Conservation (phyloP, 2,797 vertebrate genomes). For the Ctenopoma kingsleyae region DNA sequence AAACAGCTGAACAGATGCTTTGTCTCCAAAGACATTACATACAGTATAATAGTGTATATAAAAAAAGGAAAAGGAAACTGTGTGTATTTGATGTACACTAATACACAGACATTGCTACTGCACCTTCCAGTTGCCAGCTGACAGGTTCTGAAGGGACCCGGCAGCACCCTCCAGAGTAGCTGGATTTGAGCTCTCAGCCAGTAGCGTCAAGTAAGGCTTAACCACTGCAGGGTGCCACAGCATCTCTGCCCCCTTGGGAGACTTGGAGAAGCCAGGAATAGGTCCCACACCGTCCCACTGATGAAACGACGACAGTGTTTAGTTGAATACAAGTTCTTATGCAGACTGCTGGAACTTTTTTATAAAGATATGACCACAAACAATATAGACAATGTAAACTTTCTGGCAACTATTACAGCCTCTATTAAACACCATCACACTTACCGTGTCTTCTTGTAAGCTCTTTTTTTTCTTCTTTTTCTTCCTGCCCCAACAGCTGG, state of each 20-base stretch:
- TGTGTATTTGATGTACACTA: neutral
- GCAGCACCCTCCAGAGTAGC: conserved; percentile 97
- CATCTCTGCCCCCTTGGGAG: conserved; percentile 98
- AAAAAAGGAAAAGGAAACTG: neutral
- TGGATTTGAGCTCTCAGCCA: conserved; percentile 98
- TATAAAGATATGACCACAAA: neutral
- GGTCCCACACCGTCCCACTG: conserved; percentile 98
- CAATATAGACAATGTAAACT: neutral
- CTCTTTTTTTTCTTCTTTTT: conserved; percentile 97
- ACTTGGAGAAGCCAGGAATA: conserved; percentile 95
- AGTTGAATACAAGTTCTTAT: neutral
- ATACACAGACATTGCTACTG: conserved; percentile 33
- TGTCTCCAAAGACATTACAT: conserved; percentile 11
- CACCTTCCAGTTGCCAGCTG: conserved; percentile 99
- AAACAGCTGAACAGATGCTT: conserved; percentile 28
- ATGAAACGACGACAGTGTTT: conserved; percentile 42
- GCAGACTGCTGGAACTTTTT: neutral
- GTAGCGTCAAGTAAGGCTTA: conserved; percentile 95
- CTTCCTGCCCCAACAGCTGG: conserved; percentile 97
- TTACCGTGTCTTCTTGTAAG: conserved; percentile 92
- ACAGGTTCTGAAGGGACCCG: conserved; percentile 97
- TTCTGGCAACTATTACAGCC: no score
- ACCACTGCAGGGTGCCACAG: conserved; percentile 98
- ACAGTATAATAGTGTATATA: neutral
- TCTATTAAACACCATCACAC: conserved; percentile 25